Evolutionary conservation across 2,888 invertebrate genomes (phyloP), one percentile per base, ranked within the genome.

Genomic region (Meganola albula): DNA sequence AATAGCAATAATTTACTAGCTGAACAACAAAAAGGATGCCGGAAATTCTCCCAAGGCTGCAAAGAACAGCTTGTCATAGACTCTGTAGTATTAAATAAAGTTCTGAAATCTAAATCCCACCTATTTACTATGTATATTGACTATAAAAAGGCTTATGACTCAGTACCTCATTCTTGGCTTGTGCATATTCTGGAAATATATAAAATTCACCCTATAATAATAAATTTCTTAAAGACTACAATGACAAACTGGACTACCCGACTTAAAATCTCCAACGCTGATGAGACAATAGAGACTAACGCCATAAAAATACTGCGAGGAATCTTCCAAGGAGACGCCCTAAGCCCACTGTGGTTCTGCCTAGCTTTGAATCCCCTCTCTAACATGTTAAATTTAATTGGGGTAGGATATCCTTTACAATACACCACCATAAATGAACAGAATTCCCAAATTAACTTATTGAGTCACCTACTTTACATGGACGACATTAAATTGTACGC

Each of bases 21-120:
- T 2, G 48, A 46, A 32, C 35, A 52, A 33, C 48, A 53, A 23
- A 52, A 50, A 36, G 44, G 48, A 3, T 50, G 49, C 16, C 24
- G 47, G 0, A 49, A 37, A 33, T 4, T 8, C 2, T 29, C 37
- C 11, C 32, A 44, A 20, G 48, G 44, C 2, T 48, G 44, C 11
- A 52, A 53, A 27, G 44, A 48, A 26, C 44, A 45, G 12, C 20
- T 51, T 3, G 34, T 29, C 5, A 52, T 55, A 16, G 53, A 35
- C 8, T 13, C 26, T 12, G 14, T 35, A 13, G 12, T 29, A 5
- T 8, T 24, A 7, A 36, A 36, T 9, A 18, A 31, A n/a, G 31
- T 18, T n/a, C 10, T 14, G 1, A 20, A 8, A 10, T 4, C 27
- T 10, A 34, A 30, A 11, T 13, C 24, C 12, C 13, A 40, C 20